These are phyloP conservation scores for Caligus rogercresseyi DNA, from an alignment of 1,140 invertebrate species.

Conservation along the genomic window DNA sequence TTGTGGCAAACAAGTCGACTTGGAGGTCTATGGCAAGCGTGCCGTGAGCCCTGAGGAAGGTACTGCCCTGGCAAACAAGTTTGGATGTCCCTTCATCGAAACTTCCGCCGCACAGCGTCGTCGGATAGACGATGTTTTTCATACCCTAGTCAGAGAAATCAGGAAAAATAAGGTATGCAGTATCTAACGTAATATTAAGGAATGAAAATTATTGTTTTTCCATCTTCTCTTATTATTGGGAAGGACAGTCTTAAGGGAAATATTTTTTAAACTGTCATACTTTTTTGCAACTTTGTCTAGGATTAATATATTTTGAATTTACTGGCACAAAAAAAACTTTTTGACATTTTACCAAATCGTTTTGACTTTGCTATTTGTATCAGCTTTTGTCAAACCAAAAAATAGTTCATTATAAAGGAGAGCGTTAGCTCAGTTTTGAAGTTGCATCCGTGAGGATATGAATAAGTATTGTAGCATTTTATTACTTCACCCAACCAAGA, in stretches of 20 bases:
- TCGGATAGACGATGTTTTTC: slow-evolving; percentile 28
- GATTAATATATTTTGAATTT: not conserved
- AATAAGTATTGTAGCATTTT: too few species aligned
- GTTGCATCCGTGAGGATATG: too few species aligned
- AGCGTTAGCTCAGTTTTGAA: too few species aligned
- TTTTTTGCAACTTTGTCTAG: not conserved
- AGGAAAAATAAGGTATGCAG: slow-evolving; percentile 20
- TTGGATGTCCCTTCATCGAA: slow-evolving; percentile 25
- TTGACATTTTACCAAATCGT: too few species aligned
- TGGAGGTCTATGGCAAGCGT: slow-evolving; percentile 48
- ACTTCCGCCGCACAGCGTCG: slow-evolving; percentile 25
- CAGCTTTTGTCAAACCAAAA: too few species aligned
- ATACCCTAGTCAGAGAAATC: slow-evolving; percentile 31
- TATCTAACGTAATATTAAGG: not conserved
- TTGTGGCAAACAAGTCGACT: slow-evolving; percentile 32
- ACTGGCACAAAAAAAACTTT: too few species aligned
- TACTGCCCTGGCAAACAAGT: slow-evolving; percentile 21
- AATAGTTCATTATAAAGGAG: too few species aligned
- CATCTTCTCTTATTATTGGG: not conserved
- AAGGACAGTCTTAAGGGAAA: not conserved
- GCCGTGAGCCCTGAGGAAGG: slow-evolving; percentile 25
- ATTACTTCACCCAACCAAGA: too few species aligned
- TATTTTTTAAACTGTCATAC: not conserved
- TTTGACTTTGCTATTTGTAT: too few species aligned
- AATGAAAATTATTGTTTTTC: not conserved